Percentiles rank a stretch among this genome's conserved stretches.
Conservation (phyloP, 2,113 vertebrate species). For the Cinclus mexicanus region DNA sequence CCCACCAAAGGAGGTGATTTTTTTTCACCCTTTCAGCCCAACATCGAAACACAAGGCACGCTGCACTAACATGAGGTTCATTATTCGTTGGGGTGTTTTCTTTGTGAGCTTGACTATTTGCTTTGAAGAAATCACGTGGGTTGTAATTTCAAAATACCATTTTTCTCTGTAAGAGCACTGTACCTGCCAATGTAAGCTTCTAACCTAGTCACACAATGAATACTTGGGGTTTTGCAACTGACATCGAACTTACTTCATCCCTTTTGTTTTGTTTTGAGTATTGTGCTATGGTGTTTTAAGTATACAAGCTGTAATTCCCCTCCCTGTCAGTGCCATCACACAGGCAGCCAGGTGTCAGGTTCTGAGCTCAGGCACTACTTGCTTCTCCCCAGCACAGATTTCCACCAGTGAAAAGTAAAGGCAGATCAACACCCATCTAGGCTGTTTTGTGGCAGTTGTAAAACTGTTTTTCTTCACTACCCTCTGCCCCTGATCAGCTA, state of each 20-base stretch:
- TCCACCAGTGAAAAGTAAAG: slow-evolving; percentile 67
- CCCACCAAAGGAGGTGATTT: background rate
- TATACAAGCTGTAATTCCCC: background rate
- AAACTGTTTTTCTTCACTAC: slow-evolving; percentile 1
- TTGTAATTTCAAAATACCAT: background rate
- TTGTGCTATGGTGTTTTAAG: background rate
- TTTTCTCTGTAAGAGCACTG: background rate
- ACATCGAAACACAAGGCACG: background rate
- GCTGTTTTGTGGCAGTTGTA: slow-evolving; percentile 36
- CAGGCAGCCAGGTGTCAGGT: slow-evolving; percentile 53
- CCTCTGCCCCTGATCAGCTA: background rate
- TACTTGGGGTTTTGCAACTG: background rate
- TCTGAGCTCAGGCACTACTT: slow-evolving; percentile 51
- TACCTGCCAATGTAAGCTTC: background rate
- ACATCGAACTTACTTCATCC: background rate
- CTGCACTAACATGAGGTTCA: background rate
- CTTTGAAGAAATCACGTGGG: background rate
- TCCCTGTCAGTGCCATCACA: background rate
- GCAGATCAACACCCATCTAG: slow-evolving; percentile 54
- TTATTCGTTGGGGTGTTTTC: background rate
- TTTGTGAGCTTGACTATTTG: background rate
- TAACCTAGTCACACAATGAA: background rate
- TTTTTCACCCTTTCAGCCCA: background rate
- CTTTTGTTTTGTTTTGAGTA: background rate
- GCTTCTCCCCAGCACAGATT: slow-evolving; percentile 56